These are phyloP conservation scores for Collichthys lucidus DNA, from an alignment of 2,113 vertebrate species.

Conservation along the genomic window DNA sequence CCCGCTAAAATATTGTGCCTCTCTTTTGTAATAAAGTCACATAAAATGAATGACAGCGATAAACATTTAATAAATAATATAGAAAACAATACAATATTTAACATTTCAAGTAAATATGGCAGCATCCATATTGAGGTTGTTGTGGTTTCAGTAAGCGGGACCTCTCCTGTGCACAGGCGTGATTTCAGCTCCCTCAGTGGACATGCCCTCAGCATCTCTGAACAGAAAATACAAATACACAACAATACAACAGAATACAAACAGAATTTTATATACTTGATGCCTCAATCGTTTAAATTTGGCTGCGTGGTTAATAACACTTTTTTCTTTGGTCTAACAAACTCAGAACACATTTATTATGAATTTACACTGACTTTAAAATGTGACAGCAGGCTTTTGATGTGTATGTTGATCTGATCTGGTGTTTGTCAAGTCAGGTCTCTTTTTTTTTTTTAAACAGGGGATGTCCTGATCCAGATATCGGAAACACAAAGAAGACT, in stretches of 20 bases:
- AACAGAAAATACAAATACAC: no score
- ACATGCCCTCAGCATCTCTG: no score
- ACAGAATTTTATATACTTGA: no score
- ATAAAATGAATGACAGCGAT: neutral
- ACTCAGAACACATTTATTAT: no score
- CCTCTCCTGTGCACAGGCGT: no score
- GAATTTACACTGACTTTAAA: neutral
- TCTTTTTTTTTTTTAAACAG: slow-evolving; percentile 73
- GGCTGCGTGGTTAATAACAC: no score
- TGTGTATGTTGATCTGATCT: neutral
- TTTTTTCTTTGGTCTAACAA: no score
- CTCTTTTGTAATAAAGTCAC: neutral
- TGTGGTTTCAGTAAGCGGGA: no score
- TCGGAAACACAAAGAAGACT: slow-evolving; percentile 91
- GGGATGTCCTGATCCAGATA: slow-evolving; percentile 95
- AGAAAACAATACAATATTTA: neutral
- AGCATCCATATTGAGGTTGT: no score
- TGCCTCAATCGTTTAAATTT: no score
- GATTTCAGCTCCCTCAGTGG: no score
- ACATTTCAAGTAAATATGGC: neutral
- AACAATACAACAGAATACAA: no score
- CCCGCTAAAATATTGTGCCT: neutral
- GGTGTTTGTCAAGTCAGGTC: neutral
- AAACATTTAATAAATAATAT: neutral
- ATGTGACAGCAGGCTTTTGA: neutral